Base-by-base conservation (phyloP, 2,888 invertebrate species). In the Fragum fragum region DNA sequence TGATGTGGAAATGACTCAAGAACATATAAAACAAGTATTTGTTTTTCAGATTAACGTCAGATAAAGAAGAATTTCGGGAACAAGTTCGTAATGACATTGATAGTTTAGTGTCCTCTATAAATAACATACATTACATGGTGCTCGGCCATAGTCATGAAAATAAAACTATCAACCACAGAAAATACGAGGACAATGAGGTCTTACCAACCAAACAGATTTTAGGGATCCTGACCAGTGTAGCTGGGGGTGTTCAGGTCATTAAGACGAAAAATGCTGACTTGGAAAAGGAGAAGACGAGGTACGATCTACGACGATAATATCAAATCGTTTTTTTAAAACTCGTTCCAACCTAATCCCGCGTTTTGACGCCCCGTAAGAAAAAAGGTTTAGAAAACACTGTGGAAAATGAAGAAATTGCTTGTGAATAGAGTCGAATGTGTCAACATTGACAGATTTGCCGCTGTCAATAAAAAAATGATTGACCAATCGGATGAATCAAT, bases 51-150 rank as follows among this genome's bases (percentile, higher is more conserved):
- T 66, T 78, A 32, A 32, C 79, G 1, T 57, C 77, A 39, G 83
- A 76, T 39, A 83, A 79, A 39, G 83, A 86, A 21, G 83, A 81
- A 29, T 68, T 79, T 6, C 72, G 79, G 55, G 23, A 73, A 11
- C 83, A 83, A 21, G 36, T 86, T 16, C 70, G 74, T 14, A 32
- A 32, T 18, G 81, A 85, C 21, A 76, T 81, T 2, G 86, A 86
- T 1, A 75, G 57, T 69, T 29, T 86, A 11, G 69, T 72, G 29
- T 73, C 79, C 1, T 83, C 86, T 5, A 79, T 86, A 7, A 83
- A 81, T 70, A 75, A 76, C 21, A 72, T 86, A 23, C 81, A 86
- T 52, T 71, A 86, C 47, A 73, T 83, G 74, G 83, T 83, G 5
- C 55, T 73, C 1, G 86, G 81, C 7, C 78, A 78, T 32, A 47